phyloP scores from a whole-genome alignment of 2,113 vertebrate species.

The Actenoides lindsayi region DNA sequence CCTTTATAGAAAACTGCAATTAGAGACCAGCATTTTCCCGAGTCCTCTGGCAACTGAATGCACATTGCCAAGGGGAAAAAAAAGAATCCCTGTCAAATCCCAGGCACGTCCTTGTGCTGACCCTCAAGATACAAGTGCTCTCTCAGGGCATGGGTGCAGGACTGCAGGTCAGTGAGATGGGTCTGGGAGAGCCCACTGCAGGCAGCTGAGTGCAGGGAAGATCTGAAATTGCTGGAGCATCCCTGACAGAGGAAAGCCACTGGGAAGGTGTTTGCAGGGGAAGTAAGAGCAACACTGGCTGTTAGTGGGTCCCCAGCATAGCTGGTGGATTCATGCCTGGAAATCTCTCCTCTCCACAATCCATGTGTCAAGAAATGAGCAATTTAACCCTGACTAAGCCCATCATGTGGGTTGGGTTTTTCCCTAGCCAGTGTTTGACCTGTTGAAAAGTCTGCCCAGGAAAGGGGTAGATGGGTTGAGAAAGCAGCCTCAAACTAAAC shows the following conservation, averaged over 20 bases:
- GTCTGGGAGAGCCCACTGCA: not conserved
- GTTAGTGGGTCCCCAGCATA: fast-evolving
- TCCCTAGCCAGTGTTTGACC: not conserved
- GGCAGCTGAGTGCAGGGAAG: fast-evolving
- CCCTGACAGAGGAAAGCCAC: not conserved
- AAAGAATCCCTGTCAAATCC: not conserved
- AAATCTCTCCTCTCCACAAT: fast-evolving
- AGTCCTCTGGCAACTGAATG: not conserved
- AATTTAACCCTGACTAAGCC: not conserved
- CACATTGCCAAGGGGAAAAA: not conserved
- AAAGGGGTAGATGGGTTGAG: not conserved
- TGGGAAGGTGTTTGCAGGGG: not conserved
- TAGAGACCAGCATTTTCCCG: not conserved
- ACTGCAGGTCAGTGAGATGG: fast-evolving
- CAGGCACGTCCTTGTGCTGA: not conserved
- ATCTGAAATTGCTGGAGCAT: not conserved
- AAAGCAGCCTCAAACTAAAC: not conserved
- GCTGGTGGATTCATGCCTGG: not conserved
- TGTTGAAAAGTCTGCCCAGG: not conserved
- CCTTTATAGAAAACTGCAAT: constrained; percentile 23
- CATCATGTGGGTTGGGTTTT: not conserved
- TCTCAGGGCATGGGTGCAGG: fast-evolving
- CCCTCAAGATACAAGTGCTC: fast-evolving
- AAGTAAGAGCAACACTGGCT: not conserved
- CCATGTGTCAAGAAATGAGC: fast-evolving